Base-by-base conservation (phyloP, 2,113 vertebrate species). In the Pomatostomus ruficeps region DNA sequence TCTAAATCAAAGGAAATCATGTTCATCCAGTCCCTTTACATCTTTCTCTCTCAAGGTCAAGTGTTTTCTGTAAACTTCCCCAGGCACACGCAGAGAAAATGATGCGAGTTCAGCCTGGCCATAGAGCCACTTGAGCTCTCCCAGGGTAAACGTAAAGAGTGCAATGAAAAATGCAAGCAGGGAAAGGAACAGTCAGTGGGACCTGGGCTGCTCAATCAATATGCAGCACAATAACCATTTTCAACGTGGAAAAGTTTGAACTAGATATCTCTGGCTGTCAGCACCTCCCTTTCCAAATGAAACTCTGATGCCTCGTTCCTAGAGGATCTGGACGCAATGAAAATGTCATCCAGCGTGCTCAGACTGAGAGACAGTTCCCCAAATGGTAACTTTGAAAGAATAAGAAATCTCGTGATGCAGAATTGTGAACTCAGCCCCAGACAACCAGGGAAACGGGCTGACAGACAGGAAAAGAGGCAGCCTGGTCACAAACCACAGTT, bases 1-100 rank as follows among this genome's bases (percentile, higher is more conserved):
- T 88, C 71, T 63, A 67, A 91, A 95, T 83, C 88, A 96, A 91
- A 94, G 71, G 48, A 57, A 96, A 71, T 19, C 19, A 9, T 77
- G 83, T 75, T 85, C 86, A 71, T 78, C 66, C 80, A 49, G 68
- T 89, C 65, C 78, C 55, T 88, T 89, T 63, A 85, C 66, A 63
- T 43, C 40, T 49, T 62, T 24, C 49, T 46, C 12, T 40, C 93
- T 95, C 72, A 93, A 91, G 72, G 92, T 94, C 72, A 93, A 93
- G 61, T 49, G 5, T 91, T 91, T 92, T 63, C 54, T 77, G 48
- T 90, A 91, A 94, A 84, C 82, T 83, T 67, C 24, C 38, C 51
- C 49, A 59, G 43, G 35, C 0, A 3, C 54, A 57, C 1, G 0
- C 15, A 38, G 45, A 48, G 62, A 9, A 85, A 66, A 58, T 3